A percentile compares a stretch with the other conserved stretches of the same genome.
phyloP scores from a whole-genome alignment of 2,888 invertebrate genomes.

The Atherix ibis region DNA sequence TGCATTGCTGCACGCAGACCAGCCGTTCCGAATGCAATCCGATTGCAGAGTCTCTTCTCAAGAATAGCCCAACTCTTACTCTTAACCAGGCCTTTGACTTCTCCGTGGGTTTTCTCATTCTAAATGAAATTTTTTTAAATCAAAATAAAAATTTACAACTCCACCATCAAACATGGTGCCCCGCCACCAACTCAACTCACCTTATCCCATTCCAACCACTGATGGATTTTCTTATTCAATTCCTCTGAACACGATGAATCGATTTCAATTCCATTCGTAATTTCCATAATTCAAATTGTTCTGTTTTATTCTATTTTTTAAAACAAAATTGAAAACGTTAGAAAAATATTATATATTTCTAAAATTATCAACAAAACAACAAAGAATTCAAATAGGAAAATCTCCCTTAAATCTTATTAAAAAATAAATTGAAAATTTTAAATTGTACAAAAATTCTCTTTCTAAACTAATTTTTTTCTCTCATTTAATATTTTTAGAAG shows the following conservation, averaged over 20 bases:
- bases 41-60: slow-evolving; percentile 43
- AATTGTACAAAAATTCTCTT: no score
- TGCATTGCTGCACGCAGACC: slow-evolving; percentile 86
- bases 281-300: no score
- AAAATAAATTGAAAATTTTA: no score
- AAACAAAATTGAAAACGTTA: no score
- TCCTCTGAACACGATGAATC: slow-evolving; percentile 35
- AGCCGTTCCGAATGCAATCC: slow-evolving; percentile 83
- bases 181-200: slow-evolving; percentile 26
- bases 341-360: no score
- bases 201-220: slow-evolving; percentile 64
- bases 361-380: no score
- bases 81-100: slow-evolving; percentile 43
- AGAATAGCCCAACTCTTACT: slow-evolving; percentile 43
- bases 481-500: no score
- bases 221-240: slow-evolving; percentile 48
- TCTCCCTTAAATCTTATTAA: no score
- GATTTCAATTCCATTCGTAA: slow-evolving; percentile 1
- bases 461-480: no score
- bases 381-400: no score
- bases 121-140: slow-evolving; percentile 16
- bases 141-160: background rate
- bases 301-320: no score
- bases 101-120: slow-evolving; percentile 47
- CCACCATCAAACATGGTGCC: slow-evolving; percentile 5